phyloP scores from a whole-genome alignment of 2,113 vertebrate genomes.

The Isurus oxyrinchus region DNA sequence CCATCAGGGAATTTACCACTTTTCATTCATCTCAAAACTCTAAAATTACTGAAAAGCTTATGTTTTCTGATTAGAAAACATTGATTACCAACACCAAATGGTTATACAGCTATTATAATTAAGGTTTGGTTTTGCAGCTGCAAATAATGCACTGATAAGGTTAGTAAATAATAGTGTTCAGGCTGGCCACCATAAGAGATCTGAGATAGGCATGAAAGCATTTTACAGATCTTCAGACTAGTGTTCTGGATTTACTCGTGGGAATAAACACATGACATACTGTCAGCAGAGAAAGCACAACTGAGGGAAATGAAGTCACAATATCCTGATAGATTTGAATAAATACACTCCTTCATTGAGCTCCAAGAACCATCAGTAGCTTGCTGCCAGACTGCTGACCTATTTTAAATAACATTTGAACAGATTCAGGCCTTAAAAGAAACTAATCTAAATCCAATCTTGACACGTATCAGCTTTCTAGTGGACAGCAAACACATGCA shows the following conservation, averaged over 20 bases:
- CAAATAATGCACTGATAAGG: not conserved
- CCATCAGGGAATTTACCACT: not conserved
- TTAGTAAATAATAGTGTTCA: not conserved
- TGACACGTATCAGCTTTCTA: not conserved
- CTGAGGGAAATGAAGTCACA: not conserved
- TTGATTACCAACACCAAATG: not conserved
- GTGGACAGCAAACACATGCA: not conserved
- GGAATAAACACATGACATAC: not conserved
- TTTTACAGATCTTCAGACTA: not conserved
- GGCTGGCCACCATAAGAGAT: not conserved
- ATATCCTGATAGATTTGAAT: not conserved
- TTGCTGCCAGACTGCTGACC: not conserved
- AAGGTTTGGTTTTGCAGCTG: not conserved
- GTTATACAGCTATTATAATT: not conserved
- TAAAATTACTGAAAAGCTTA: not conserved
- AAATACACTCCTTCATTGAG: not conserved
- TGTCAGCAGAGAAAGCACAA: not conserved
- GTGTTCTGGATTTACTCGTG: not conserved
- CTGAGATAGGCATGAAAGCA: not conserved
- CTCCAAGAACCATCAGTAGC: not conserved
- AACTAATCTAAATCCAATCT: not conserved
- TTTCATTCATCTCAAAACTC: not conserved
- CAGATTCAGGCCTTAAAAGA: not conserved
- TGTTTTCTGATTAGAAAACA: not conserved
- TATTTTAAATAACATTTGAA: not conserved